Evolutionary conservation across 2,888 invertebrate species (phyloP).

Genomic region (Malthinus seriepunctatus): DNA sequence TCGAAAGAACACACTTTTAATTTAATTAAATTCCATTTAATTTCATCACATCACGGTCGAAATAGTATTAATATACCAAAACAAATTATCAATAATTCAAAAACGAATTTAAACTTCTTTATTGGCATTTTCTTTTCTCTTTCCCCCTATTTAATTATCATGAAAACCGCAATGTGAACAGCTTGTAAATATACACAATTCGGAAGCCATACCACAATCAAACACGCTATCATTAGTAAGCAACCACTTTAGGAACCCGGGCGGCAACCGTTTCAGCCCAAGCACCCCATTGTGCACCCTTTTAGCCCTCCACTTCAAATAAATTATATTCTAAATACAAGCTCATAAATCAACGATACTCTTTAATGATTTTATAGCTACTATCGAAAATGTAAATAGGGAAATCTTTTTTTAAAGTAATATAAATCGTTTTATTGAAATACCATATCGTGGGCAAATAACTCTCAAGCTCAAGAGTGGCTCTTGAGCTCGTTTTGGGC

Average conservation of each 20-base stretch:
- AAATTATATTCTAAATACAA: slow-evolving; percentile 40
- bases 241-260: slow-evolving; percentile 29
- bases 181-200: slow-evolving; percentile 34
- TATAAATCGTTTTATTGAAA: background rate
- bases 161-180: slow-evolving; percentile 32
- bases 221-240: slow-evolving; percentile 35
- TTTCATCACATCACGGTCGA: slow-evolving; percentile 2
- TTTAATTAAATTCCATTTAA: slow-evolving; percentile 2
- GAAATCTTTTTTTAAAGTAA: slow-evolving; percentile 29
- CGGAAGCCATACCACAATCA: slow-evolving; percentile 31
- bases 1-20: too few species aligned
- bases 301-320: slow-evolving; percentile 38
- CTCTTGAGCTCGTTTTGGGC: too few species aligned
- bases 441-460: too few species aligned
- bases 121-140: slow-evolving; percentile 25
- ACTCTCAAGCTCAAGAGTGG: too few species aligned
- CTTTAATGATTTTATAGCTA: slow-evolving; percentile 39
- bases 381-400: slow-evolving; percentile 40
- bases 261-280: slow-evolving; percentile 31
- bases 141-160: slow-evolving; percentile 31
- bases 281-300: slow-evolving; percentile 33
- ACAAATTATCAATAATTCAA: slow-evolving; percentile 24
- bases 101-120: slow-evolving; percentile 21
- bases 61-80: background rate
- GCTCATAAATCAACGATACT: slow-evolving; percentile 39